Evolutionary conservation across 2,888 invertebrate genomes (phyloP).

Genomic region (Callyntrura sp.): DNA sequence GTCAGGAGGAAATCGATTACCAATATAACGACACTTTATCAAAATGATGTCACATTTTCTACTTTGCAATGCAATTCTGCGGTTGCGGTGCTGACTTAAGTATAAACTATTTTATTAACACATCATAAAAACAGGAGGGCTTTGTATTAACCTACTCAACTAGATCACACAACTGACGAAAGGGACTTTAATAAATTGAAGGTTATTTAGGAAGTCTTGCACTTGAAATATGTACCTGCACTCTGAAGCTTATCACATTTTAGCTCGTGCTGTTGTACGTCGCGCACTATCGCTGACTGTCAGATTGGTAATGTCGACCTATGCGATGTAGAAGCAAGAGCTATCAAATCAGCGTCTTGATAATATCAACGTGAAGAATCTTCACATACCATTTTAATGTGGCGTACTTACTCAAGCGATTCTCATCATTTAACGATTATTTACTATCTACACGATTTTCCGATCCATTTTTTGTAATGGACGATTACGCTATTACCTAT

Average conservation of each 20-base stretch:
- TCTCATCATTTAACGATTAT: slow-evolving; percentile 22
- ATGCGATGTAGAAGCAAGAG: background rate
- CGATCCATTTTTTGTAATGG: background rate
- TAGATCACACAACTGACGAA: background rate
- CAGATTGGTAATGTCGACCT: background rate
- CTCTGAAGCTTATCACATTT: background rate
- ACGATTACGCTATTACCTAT: slow-evolving; percentile 7
- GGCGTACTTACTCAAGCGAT: background rate
- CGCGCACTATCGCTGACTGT: slow-evolving; percentile 30
- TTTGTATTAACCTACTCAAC: background rate
- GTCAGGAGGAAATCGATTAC: too few relatives aligned
- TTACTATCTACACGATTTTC: background rate
- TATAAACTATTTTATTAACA: background rate
- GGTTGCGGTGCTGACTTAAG: background rate
- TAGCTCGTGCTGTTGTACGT: slow-evolving; percentile 34
- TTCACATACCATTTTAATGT: background rate
- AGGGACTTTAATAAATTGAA: background rate
- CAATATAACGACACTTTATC: too few relatives aligned
- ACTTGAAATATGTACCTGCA: slow-evolving; percentile 20
- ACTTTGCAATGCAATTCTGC: too few relatives aligned
- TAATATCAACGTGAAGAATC: slow-evolving; percentile 11
- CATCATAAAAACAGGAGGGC: background rate
- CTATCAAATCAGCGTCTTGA: background rate
- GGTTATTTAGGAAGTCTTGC: background rate
- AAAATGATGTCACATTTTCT: too few relatives aligned